Conservation (phyloP, 2,797 vertebrate species). For the Myoxocephalus aenaeus region DNA sequence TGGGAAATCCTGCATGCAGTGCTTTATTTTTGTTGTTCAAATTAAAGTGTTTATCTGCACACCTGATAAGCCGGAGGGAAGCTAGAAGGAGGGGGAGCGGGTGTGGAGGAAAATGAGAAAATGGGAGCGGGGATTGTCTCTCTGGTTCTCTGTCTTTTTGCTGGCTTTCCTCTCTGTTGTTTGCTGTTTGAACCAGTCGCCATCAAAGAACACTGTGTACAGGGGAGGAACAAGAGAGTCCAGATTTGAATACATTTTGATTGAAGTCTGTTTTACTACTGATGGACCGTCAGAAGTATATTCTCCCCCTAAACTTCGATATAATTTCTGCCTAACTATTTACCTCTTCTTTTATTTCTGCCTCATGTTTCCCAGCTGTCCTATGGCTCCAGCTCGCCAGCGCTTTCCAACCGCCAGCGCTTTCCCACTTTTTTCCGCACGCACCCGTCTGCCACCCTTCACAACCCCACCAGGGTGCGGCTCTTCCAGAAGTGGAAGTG, state of each 20-base stretch:
- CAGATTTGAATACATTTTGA: conserved; percentile 56
- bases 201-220: conserved; percentile 56
- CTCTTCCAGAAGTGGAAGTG: conserved; percentile 95
- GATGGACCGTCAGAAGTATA: conserved; percentile 62
- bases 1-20: conserved; percentile 11
- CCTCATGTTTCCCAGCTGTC: conserved; percentile 82
- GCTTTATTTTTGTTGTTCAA: conserved; percentile 25
- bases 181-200: conserved; percentile 48
- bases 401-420: conserved; percentile 91
- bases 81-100: conserved; percentile 14
- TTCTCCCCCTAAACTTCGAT: conserved; percentile 45
- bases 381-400: conserved; percentile 93
- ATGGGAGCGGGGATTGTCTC: conserved; percentile 38
- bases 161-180: conserved; percentile 77
- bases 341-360: not conserved
- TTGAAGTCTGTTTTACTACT: conserved; percentile 73
- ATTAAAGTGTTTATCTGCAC: conserved; percentile 47
- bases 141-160: conserved; percentile 36
- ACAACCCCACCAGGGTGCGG: conserved; percentile 92
- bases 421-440: conserved; percentile 96
- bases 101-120: conserved; percentile 43
- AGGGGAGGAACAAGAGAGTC: conserved; percentile 45
- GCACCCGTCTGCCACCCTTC: conserved; percentile 91
- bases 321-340: not conserved
- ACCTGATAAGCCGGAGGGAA: conserved; percentile 34